A percentile compares a stretch with the other conserved stretches of the same genome.
Evolutionary conservation across 1,140 invertebrate species (phyloP).

Genomic region (Bombus polaris): DNA sequence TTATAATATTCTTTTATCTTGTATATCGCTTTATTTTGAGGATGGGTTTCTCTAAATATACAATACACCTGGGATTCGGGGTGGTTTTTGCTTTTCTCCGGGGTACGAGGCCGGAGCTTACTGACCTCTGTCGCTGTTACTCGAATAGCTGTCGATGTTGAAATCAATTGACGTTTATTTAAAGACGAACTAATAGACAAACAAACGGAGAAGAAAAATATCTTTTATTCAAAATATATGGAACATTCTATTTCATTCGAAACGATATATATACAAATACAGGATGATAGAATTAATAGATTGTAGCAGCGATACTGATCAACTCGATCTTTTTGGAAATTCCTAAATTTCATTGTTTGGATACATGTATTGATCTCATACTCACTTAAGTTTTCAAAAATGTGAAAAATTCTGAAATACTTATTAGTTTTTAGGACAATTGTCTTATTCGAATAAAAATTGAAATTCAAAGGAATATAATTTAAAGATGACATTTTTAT

Average conservation of each 20-base stretch:
- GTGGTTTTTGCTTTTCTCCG: conserved; percentile 44
- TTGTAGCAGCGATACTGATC: no score
- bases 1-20: conserved; percentile 3
- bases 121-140: conserved; percentile 48
- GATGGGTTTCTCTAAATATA: conserved; percentile 27
- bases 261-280: no score
- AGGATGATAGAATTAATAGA: neutral
- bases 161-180: conserved; percentile 9
- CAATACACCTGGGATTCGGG: conserved; percentile 35
- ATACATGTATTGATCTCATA: no score
- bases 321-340: neutral
- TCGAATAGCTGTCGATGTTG: neutral
- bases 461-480: no score
- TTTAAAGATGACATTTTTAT: no score
- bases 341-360: neutral
- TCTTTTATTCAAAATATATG: neutral
- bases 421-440: no score
- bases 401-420: no score
- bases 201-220: neutral
- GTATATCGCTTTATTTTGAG: conserved; percentile 18
- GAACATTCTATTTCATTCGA: neutral
- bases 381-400: no score
- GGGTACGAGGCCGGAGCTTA: conserved; percentile 51
- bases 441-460: no score
- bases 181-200: neutral